Base-by-base conservation (phyloP, 2,797 vertebrate genomes). In the Rhinatrema bivittatum region DNA sequence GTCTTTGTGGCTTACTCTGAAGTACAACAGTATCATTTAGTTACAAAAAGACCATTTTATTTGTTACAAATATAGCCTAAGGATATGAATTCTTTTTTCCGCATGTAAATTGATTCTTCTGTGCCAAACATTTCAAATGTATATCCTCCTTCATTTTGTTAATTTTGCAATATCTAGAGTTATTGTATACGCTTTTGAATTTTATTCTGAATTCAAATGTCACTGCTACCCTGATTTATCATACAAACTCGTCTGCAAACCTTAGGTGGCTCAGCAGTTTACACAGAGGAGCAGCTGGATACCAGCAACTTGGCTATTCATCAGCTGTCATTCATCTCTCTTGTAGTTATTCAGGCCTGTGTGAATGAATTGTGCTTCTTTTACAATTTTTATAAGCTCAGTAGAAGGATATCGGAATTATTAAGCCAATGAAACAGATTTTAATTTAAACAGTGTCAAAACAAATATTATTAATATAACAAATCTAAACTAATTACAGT, bases 401-500 rank as follows among this genome's bases (percentile, higher is more conserved):
- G n/a, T n/a, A n/a, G 25, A 49, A 46, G 20, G 4, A 46, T 43
- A 42, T 42, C 60, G 42, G 17, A 43, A 18, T 28, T 42, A 41
- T 29, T 55, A 35, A 65, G n/a, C 2, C 46, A 71, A 61, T 41
- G 39, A 37, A 60, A 52, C 5, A 47, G 20, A 56, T 37, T 10
- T 27, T 33, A 14, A 44, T 16, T 54, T 43, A 51, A 64, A 51
- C 3, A 51, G 38, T 34, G 3, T 36, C 20, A 57, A 59, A 39
- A 9, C 32, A 47, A 62, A 46, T 21, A 22, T 20, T 45, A 60
- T 53, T 46, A 45, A 41, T 32, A 31, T 39, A 27, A 60, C 20
- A 50, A 18, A 28, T 48, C 36, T 40, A 28, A 63, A 36, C 41
- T 32, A 49, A 65, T 62, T 46, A 52, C n/a, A n/a, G n/a, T n/a